Percentiles rank a stretch among this genome's conserved stretches.
phyloP scores from a whole-genome alignment of 1,140 invertebrate species.

The Cotesia vestalis region DNA sequence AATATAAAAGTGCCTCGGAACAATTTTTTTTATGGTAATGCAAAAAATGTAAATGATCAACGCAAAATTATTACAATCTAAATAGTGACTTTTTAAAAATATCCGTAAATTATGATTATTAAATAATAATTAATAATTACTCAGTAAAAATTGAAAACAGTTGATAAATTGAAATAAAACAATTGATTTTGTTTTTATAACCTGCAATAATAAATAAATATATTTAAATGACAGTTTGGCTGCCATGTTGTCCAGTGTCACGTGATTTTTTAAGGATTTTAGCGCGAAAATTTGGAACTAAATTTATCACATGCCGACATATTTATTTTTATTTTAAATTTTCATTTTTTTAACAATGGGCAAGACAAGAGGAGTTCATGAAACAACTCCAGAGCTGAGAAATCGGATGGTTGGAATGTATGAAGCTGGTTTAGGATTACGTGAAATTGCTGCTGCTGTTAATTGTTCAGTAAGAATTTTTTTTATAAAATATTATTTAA shows the following conservation, averaged over 20 bases:
- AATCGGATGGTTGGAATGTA: conserved; percentile 66
- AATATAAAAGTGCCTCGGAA: conserved; percentile 18
- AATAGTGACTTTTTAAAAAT: no score
- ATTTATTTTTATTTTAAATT: no score
- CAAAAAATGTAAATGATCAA: not conserved
- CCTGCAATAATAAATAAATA: conserved; percentile 22
- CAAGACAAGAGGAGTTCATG: conserved; percentile 63
- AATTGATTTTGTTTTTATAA: conserved; percentile 29
- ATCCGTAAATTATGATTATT: no score
- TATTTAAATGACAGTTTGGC: conserved; percentile 41
- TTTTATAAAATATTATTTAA: no score
- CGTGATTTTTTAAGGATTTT: conserved; percentile 49
- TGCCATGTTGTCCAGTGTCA: conserved; percentile 45
- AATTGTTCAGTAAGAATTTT: conserved; percentile 59
- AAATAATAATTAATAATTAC: no score
- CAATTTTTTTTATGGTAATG: not conserved
- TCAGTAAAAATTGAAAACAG: not conserved
- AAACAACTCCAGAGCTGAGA: conserved; percentile 62
- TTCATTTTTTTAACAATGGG: conserved; percentile 50
- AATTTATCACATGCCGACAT: conserved; percentile 1
- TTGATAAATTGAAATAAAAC: not conserved
- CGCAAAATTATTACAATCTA: no score
- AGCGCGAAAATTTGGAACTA: conserved; percentile 41
- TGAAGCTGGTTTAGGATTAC: conserved; percentile 59
- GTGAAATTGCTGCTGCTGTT: conserved; percentile 60